Evolutionary conservation across 2,888 invertebrate species (phyloP).

Genomic region (Hyppa rectilinea): DNA sequence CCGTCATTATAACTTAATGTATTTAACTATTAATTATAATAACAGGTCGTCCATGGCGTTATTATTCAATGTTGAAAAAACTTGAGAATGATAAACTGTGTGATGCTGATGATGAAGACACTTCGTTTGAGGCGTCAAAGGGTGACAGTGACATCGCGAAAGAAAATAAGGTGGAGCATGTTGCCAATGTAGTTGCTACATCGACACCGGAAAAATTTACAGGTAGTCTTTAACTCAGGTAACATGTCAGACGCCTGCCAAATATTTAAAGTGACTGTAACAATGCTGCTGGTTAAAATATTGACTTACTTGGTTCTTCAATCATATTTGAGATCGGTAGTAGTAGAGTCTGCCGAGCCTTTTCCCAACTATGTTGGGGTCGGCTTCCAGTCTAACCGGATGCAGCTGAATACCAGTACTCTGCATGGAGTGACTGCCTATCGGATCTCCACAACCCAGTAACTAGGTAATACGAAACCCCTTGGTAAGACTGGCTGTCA

Average conservation of each 20-base stretch:
- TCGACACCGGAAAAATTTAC: slow-evolving; percentile 83
- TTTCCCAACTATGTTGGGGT: too few relatives aligned
- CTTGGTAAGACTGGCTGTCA: too few relatives aligned
- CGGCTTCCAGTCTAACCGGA: too few relatives aligned
- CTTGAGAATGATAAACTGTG: slow-evolving; percentile 63
- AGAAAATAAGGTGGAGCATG: slow-evolving; percentile 72
- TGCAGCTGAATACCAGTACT: too few relatives aligned
- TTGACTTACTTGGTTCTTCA: slow-evolving; percentile 3
- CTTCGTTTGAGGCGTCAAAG: slow-evolving; percentile 70
- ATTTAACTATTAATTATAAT: slow-evolving; percentile 28
- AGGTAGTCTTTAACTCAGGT: slow-evolving; percentile 68
- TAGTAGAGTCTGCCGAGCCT: too few relatives aligned
- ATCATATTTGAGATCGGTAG: neutral
- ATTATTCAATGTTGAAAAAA: slow-evolving; percentile 74
- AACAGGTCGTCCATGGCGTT: slow-evolving; percentile 78
- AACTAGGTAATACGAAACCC: too few relatives aligned
- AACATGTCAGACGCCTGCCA: slow-evolving; percentile 49
- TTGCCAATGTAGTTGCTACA: slow-evolving; percentile 76
- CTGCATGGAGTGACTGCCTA: too few relatives aligned
- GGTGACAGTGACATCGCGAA: slow-evolving; percentile 69
- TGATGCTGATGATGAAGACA: slow-evolving; percentile 69
- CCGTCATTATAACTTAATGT: slow-evolving; percentile 9
- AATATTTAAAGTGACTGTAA: slow-evolving; percentile 42
- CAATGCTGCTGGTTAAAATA: slow-evolving; percentile 20
- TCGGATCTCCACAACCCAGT: too few relatives aligned